Evolutionary conservation across 2,888 invertebrate genomes (phyloP).

Genomic region (Acronicta leporina): DNA sequence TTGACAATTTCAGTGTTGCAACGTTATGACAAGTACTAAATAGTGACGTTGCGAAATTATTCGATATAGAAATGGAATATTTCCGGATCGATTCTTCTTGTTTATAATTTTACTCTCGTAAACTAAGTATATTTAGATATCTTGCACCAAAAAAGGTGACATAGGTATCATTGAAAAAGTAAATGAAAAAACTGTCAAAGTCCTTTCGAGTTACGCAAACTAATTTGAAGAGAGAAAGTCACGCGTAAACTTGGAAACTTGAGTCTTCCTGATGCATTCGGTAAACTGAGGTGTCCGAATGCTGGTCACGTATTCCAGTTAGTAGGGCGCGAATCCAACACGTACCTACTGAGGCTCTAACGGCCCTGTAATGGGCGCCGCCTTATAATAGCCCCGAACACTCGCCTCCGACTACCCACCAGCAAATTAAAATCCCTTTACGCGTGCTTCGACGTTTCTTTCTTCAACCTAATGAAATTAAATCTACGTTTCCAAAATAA

Average conservation of each 20-base stretch:
- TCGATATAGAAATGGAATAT: too few relatives aligned
- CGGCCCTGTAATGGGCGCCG: constrained; percentile 80
- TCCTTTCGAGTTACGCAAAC: constrained; percentile 43
- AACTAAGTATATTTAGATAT: too few relatives aligned
- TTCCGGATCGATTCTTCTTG: too few relatives aligned
- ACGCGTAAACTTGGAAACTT: constrained; percentile 57
- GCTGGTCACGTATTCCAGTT: constrained; percentile 81
- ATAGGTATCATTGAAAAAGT: constrained; percentile 31
- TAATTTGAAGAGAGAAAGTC: constrained; percentile 54
- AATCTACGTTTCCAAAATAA: constrained; percentile 59
- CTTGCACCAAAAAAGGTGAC: constrained; percentile 12
- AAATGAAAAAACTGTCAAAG: constrained; percentile 41
- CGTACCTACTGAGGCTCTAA: constrained; percentile 80
- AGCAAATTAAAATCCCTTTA: constrained; percentile 83
- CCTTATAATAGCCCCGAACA: constrained; percentile 78
- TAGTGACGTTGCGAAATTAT: too few relatives aligned
- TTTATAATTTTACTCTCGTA: too few relatives aligned
- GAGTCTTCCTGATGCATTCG: constrained; percentile 62
- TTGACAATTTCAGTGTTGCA: too few relatives aligned
- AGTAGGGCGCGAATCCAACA: constrained; percentile 84
- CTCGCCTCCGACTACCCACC: constrained; percentile 69
- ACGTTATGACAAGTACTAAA: too few relatives aligned
- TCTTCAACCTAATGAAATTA: constrained; percentile 61
- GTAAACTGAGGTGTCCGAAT: constrained; percentile 62
- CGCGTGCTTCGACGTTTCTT: constrained; percentile 56